A percentile compares a stretch with the other conserved stretches of the same genome.
Evolutionary conservation across 2,797 vertebrate genomes (phyloP).

Genomic region (Trichosurus vulpecula): DNA sequence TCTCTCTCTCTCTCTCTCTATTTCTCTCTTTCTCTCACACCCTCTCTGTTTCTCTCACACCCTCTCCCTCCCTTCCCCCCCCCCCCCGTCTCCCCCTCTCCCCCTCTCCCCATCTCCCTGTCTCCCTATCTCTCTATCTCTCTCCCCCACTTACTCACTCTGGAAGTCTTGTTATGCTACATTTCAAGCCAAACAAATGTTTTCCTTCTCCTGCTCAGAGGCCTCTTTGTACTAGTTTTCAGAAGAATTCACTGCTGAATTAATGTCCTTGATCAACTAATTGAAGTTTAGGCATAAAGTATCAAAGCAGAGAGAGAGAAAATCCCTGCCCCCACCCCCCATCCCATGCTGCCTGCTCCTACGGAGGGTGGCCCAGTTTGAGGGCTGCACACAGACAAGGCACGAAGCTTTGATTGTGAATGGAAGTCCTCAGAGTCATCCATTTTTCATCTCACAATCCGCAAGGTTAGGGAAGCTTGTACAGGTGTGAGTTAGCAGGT

Average conservation of each 20-base stretch:
- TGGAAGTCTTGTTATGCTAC: not conserved
- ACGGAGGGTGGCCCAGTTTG: constrained; percentile 57
- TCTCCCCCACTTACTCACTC: not conserved
- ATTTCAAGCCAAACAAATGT: constrained; percentile 42
- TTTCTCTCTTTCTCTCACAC: no score
- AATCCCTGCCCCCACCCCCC: not conserved
- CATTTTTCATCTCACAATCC: constrained; percentile 87
- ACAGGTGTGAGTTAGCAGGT: constrained; percentile 94
- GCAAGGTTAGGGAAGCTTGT: constrained; percentile 85
- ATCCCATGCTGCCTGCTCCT: not conserved
- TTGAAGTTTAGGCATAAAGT: constrained; percentile 78
- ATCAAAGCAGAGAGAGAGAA: constrained; percentile 80
- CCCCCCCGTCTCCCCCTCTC: fast-evolving
- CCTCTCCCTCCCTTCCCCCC: no score
- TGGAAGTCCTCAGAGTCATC: constrained; percentile 88
- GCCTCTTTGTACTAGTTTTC: constrained; percentile 64
- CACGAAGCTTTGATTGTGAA: constrained; percentile 86
- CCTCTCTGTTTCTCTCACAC: not conserved
- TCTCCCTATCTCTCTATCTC: not conserved
- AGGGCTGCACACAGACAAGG: constrained; percentile 49
- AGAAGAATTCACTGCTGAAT: constrained; percentile 77
- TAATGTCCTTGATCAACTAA: constrained; percentile 82
- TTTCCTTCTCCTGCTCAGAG: constrained; percentile 50
- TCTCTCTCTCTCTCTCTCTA: not conserved
- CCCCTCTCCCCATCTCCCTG: no score